Evolutionary conservation across 2,113 vertebrate species (phyloP), one percentile per base, ranked within the genome.

Genomic region (Cinclus mexicanus): DNA sequence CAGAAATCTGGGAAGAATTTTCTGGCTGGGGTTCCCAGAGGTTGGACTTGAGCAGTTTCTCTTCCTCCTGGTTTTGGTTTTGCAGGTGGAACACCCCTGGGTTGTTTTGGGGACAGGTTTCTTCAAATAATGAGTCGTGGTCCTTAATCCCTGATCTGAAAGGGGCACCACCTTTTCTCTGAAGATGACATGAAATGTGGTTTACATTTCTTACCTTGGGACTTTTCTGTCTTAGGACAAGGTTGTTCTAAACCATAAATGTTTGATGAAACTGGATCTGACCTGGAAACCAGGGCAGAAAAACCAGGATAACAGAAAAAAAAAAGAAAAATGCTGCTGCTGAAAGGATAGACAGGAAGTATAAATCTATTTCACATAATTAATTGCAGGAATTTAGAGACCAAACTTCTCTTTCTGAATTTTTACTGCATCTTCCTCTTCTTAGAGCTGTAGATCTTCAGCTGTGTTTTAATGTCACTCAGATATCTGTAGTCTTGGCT

Each of bases 1-100:
- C 95, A 88, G 90, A 20, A 81, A 87, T 93, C 81, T 55, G n/a
- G 87, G 85, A 87, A 35, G 78, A 47, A 55, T 63, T 44, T 82
- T 90, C 87, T 47, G n/a, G n/a, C 84, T 63, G 75, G 57, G 89
- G 41, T 49, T 87, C 82, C 11, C 74, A 49, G 44, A 87, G 80
- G 42, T 72, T 22, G 59, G 56, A 41, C 72, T 46, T 42, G 80
- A 42, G 69, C 41, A 20, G 44, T 75, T 93, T 37, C 31, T 85
- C 86, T 76, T 83, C 57, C 91, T 72, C 75, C n/a, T 77, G 41
- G 25, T 35, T 87, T 65, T 25, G 74, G 41, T 50, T 78, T 81
- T 85, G 63, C 41, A 87, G 52, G 68, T 67, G 85, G 87, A 59
- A 91, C 28, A 23, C 16, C 46, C 82, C 69, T 35, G 37, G 13